Evolutionary conservation across 2,113 vertebrate genomes (phyloP).

Genomic region (Ceyx margarethae): DNA sequence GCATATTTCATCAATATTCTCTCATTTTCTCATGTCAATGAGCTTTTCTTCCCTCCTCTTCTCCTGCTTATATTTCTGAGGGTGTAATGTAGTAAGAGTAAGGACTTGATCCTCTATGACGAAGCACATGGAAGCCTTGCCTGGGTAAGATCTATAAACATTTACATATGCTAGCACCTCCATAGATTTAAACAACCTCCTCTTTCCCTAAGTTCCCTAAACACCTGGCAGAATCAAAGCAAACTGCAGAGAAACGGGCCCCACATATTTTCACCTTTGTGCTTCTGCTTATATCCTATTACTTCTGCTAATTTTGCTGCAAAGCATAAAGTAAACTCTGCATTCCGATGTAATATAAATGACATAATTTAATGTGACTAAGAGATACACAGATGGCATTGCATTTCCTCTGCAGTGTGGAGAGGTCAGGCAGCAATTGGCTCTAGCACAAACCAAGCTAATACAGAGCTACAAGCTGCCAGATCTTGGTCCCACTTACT

Average conservation of each 20-base stretch:
- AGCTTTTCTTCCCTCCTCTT: not conserved
- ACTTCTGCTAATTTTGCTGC: conserved; percentile 48
- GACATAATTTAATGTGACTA: conserved; percentile 75
- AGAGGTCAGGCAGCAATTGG: conserved; percentile 73
- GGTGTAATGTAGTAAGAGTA: not conserved
- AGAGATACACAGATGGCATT: conserved; percentile 74
- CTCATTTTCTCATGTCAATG: not conserved
- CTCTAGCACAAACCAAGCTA: conserved; percentile 61
- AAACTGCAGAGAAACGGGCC: not conserved
- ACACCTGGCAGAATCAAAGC: conserved; percentile 47
- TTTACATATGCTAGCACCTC: conserved; percentile 25
- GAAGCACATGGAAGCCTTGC: not conserved
- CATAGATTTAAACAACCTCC: not conserved
- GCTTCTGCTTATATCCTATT: conserved; percentile 5
- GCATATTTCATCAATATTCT: not conserved
- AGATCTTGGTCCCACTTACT: conserved; percentile 24
- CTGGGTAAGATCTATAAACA: conserved; percentile 11
- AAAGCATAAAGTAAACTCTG: conserved; percentile 59
- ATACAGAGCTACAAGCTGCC: conserved; percentile 70
- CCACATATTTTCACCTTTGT: conserved; percentile 33
- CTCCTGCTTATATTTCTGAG: not conserved
- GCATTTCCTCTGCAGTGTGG: conserved; percentile 55
- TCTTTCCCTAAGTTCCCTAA: not conserved
- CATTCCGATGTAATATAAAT: conserved; percentile 56
- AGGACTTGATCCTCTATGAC: not conserved